Evolutionary conservation across 2,113 vertebrate species (phyloP).

Genomic region (Pelobates fuscus): DNA sequence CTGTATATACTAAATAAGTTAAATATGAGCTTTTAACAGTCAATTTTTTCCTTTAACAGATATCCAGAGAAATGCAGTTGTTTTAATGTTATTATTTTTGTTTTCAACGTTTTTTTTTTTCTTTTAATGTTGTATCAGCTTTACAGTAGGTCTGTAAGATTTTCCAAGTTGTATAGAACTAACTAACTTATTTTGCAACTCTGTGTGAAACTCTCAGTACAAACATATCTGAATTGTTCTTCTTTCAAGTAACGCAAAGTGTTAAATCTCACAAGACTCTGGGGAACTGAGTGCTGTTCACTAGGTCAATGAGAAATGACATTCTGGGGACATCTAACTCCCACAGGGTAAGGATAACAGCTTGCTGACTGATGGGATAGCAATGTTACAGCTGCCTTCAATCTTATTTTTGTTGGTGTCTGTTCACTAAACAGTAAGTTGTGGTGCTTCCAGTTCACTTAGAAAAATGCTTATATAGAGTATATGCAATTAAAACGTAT

Average conservation of each 20-base stretch:
- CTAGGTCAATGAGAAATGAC: conserved; percentile 2
- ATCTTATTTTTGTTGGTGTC: conserved; percentile 12
- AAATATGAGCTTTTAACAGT: no score
- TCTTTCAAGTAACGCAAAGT: neutral
- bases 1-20: no score
- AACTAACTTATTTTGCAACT: neutral
- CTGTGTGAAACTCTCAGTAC: neutral
- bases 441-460: no score
- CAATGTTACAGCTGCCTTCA: conserved; percentile 14
- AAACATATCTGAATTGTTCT: neutral
- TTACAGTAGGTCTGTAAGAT: neutral
- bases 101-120: no score
- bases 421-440: no score
- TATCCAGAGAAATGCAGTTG: no score
- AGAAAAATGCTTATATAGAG: no score
- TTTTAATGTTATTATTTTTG: no score
- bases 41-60: no score
- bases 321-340: conserved; percentile 22
- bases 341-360: neutral
- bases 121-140: no score
- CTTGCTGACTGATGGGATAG: conserved; percentile 31
- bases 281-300: neutral
- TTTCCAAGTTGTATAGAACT: neutral
- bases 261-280: neutral
- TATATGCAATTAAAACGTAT: no score